These are phyloP conservation scores for Plecotus auritus DNA, from an alignment of 2,113 vertebrate genomes.

Conservation along the genomic window DNA sequence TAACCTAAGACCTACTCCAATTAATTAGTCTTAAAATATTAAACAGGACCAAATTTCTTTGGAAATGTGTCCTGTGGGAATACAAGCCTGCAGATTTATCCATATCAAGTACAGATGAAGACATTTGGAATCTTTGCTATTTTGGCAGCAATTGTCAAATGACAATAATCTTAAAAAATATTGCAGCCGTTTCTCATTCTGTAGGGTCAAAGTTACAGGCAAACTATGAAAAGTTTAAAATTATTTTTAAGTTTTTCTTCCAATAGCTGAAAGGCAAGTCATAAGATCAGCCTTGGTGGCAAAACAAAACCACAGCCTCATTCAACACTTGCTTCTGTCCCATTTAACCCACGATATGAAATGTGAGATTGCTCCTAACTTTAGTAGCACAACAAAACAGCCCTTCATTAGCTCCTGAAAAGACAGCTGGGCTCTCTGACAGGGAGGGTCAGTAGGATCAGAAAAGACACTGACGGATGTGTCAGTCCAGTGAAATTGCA, in stretches of 20 bases:
- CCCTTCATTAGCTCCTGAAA: slow-evolving; percentile 67
- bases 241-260: slow-evolving; percentile 22
- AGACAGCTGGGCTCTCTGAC: not conserved
- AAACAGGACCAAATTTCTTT: not conserved
- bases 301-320: slow-evolving; percentile 47
- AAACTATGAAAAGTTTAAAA: slow-evolving; percentile 57
- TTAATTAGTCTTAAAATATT: slow-evolving; percentile 47
- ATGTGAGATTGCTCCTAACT: slow-evolving; percentile 51
- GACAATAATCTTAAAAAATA: slow-evolving; percentile 38
- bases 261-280: slow-evolving; percentile 47
- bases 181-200: slow-evolving; percentile 30
- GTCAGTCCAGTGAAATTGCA: slow-evolving; percentile 62
- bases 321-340: slow-evolving; percentile 5
- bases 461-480: slow-evolving; percentile 45
- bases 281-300: slow-evolving; percentile 31
- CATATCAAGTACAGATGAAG: not conserved
- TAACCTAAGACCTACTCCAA: not conserved
- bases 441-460: slow-evolving; percentile 51
- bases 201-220: not conserved
- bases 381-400: slow-evolving; percentile 33
- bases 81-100: not conserved
- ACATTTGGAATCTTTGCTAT: not conserved
- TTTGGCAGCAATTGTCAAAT: slow-evolving; percentile 44
- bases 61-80: not conserved
- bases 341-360: slow-evolving; percentile 69